phyloP scores from a whole-genome alignment of 2,888 invertebrate species.

The Cerastis rubricosa region DNA sequence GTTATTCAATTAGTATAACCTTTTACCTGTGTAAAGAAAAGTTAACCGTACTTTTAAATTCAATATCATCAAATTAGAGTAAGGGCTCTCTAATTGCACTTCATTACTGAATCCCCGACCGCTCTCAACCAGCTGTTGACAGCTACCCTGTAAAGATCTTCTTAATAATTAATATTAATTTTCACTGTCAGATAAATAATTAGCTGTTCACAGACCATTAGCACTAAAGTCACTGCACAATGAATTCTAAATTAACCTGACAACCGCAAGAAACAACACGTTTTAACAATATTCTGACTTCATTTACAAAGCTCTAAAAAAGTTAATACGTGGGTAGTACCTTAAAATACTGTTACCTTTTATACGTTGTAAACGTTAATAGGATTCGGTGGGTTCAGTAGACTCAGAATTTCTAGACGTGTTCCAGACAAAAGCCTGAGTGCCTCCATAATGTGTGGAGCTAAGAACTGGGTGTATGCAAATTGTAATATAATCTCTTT shows the following conservation, averaged over 20 bases:
- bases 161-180: neutral
- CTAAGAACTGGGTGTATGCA: constrained; percentile 49
- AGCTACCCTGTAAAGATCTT: neutral
- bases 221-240: neutral
- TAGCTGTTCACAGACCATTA: neutral
- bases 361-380: constrained; percentile 35
- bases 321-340: constrained; percentile 6
- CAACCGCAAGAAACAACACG: constrained; percentile 9
- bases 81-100: neutral
- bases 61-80: neutral
- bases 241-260: constrained; percentile 20
- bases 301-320: constrained; percentile 25
- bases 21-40: neutral
- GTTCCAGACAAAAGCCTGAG: constrained; percentile 38
- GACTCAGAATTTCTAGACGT: constrained; percentile 37
- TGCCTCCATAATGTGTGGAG: constrained; percentile 38
- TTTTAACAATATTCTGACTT: constrained; percentile 22
- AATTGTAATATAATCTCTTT: constrained; percentile 51
- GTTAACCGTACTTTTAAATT: neutral
- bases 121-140: no score
- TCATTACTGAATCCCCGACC: neutral
- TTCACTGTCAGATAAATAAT: neutral
- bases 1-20: neutral
- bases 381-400: constrained; percentile 52
- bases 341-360: constrained; percentile 28